Conservation (phyloP, 1,140 invertebrate species). For the Drosophila willistoni region DNA sequence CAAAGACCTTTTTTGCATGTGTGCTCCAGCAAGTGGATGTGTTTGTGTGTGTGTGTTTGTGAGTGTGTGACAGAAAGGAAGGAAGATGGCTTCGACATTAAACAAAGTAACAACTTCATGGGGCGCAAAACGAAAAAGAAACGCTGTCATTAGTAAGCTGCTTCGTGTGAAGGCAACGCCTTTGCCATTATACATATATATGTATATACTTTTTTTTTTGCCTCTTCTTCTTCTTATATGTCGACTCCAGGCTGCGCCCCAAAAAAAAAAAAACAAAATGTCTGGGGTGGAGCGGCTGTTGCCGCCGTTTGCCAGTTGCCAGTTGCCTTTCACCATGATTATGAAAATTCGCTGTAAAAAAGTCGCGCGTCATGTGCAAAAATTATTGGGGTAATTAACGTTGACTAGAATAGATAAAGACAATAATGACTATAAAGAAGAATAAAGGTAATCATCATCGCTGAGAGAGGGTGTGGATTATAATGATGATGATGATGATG, state of each 20-base stretch:
- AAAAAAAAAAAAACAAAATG: slow-evolving; percentile 1
- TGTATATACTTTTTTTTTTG: not conserved
- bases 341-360: slow-evolving; percentile 17
- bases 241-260: slow-evolving; percentile 16
- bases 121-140: slow-evolving; percentile 16
- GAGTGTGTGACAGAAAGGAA: slow-evolving; percentile 17
- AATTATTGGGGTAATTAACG: slow-evolving; percentile 23
- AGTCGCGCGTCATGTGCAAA: slow-evolving; percentile 19
- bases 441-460: slow-evolving; percentile 7
- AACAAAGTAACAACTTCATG: slow-evolving; percentile 72
- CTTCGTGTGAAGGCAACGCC: slow-evolving; percentile 33
- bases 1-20: slow-evolving; percentile 24
- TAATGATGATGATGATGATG: not conserved
- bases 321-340: not conserved
- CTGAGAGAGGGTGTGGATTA: not conserved
- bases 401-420: slow-evolving; percentile 21
- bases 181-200: slow-evolving; percentile 14
- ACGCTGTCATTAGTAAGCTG: slow-evolving; percentile 43
- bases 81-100: slow-evolving; percentile 58
- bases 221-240: not conserved
- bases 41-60: not conserved
- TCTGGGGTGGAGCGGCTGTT: slow-evolving; percentile 7
- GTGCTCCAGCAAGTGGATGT: slow-evolving; percentile 8
- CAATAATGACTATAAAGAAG: slow-evolving; percentile 10
- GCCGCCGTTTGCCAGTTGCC: not conserved